Evolutionary conservation across 2,113 vertebrate species (phyloP), one percentile per base, ranked within the genome.

Genomic region (Symphodus melops): DNA sequence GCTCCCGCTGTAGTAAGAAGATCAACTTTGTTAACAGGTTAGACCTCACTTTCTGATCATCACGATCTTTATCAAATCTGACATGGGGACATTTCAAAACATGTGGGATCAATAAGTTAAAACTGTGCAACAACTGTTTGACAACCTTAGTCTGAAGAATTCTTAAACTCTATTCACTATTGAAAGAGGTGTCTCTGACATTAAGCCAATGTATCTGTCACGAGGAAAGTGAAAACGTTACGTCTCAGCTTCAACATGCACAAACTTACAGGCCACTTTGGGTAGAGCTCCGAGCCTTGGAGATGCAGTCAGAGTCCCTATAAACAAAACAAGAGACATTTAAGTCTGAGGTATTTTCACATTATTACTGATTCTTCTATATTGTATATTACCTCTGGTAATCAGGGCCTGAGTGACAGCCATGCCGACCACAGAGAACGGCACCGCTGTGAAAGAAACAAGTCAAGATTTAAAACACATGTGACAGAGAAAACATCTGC

Each of bases 261-360:
- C 36, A 17, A 72, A 98, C 98, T 97, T 92, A 98, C 98, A 95
- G 46, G 84, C 91, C 83, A 98, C 79, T 93, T 98, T 98, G 1
- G 95, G 92, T 23, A 96, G 69, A 33, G 96, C 93, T 41, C 96
- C 96, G 85, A 96, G 95, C 85, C 94, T 95, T 62, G 95, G 91
- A 70, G 89, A 95, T 59, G 94, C 79, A 83, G 92, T 86, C 70
- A 98, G 86, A 68, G 89, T 63, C 85, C 97, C 98, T 99, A 16
- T 5, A 13, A 52, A 67, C 16, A 72, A 14, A 68, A 91, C 6
- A 25, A 5, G 55, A 14, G 77, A 0, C 57, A 17, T 14, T 65
- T n/a, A 8, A n/a, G 5, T 28, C 21, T 2, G 68, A 12, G 0
- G 14, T 42, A 11, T 10, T 2, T 21, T 16, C 1, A 23, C 16